These are phyloP conservation scores for Otolemur garnettii DNA, from an alignment of 2,113 vertebrate genomes.

Conservation along the genomic window DNA sequence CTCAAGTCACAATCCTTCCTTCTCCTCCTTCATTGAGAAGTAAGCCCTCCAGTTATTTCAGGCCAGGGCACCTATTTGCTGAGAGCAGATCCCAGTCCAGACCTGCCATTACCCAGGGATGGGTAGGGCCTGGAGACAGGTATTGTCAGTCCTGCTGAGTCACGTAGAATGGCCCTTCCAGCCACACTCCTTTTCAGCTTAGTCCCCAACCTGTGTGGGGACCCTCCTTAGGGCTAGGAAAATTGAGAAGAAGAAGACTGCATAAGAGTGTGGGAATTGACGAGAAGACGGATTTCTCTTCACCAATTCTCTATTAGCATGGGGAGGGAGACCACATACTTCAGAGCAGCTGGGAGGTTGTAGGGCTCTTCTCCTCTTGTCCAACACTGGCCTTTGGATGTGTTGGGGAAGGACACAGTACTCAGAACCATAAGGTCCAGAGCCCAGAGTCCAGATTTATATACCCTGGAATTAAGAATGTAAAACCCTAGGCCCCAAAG, in stretches of 20 bases:
- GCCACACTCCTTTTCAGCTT: background rate
- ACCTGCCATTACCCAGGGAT: background rate
- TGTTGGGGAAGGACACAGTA: background rate
- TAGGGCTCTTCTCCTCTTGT: background rate
- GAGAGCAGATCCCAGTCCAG: background rate
- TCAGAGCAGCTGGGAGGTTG: background rate
- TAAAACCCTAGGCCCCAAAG: background rate
- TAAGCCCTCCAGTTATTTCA: background rate
- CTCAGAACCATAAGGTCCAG: background rate
- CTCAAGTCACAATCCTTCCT: background rate
- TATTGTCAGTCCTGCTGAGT: background rate
- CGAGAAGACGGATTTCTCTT: background rate
- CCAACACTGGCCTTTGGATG: background rate
- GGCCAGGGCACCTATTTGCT: background rate
- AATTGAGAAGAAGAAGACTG: background rate
- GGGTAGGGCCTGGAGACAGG: background rate
- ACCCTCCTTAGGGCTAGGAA: background rate
- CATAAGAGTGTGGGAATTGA: too few relatives aligned
- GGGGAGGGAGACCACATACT: background rate
- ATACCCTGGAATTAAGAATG: background rate
- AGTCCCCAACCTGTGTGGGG: background rate
- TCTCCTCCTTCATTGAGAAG: background rate
- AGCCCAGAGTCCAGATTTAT: background rate
- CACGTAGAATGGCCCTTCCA: background rate
- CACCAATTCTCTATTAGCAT: rapidly evolving